A percentile compares a stretch with the other conserved stretches of the same genome.
These are phyloP conservation scores for Octopus bimaculoides DNA, from an alignment of 1,140 invertebrate genomes.

Conservation along the genomic window DNA sequence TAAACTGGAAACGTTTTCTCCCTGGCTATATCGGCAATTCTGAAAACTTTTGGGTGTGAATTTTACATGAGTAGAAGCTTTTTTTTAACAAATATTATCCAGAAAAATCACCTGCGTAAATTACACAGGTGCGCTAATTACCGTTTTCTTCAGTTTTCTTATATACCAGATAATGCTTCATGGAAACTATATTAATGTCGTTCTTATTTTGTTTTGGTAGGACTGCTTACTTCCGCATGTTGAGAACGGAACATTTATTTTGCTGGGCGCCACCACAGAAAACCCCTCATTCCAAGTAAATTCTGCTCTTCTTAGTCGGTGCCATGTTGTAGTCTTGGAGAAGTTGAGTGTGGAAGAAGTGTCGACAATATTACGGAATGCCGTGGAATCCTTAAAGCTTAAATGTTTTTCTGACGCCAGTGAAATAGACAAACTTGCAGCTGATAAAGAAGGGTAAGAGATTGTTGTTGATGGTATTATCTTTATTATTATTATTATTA, in stretches of 20 bases:
- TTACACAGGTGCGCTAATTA: too few relatives aligned
- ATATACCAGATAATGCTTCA: too few relatives aligned
- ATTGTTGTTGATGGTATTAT: too few relatives aligned
- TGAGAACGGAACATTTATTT: conserved; percentile 75
- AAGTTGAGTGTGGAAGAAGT: conserved; percentile 68
- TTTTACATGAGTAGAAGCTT: too few relatives aligned
- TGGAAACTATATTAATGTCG: too few relatives aligned
- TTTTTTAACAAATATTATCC: too few relatives aligned
- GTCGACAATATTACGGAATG: conserved; percentile 65
- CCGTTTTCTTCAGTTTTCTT: too few relatives aligned
- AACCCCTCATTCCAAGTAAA: conserved; percentile 85
- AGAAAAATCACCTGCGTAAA: too few relatives aligned
- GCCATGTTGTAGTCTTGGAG: conserved; percentile 70
- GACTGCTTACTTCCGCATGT: conserved; percentile 78
- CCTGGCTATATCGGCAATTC: too few relatives aligned
- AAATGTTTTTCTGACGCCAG: conserved; percentile 14
- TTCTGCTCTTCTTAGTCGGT: conserved; percentile 73
- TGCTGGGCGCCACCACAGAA: conserved; percentile 84
- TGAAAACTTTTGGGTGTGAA: too few relatives aligned
- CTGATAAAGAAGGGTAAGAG: conserved; percentile 29
- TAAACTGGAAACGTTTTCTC: too few relatives aligned
- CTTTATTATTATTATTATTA: too few relatives aligned
- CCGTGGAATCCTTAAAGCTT: conserved; percentile 52
- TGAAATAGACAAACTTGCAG: conserved; percentile 21
- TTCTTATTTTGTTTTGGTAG: conserved; percentile 29